A percentile compares a stretch with the other conserved stretches of the same genome.
phyloP scores from a whole-genome alignment of 1,140 invertebrate genomes.

The Oryctes rhinoceros region DNA sequence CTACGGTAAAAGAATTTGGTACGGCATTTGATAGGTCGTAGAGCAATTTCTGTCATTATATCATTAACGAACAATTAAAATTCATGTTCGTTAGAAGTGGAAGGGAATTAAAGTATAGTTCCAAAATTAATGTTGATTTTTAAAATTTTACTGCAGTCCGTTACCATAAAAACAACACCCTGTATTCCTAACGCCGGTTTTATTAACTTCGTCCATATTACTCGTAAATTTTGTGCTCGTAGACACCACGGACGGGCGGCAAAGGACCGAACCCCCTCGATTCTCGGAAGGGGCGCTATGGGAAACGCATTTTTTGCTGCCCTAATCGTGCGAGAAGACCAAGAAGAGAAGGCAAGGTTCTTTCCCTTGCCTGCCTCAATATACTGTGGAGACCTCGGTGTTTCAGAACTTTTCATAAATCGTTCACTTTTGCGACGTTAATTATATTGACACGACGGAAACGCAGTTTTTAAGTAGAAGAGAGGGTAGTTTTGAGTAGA shows the following conservation, averaged over 20 bases:
- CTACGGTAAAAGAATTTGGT: no score
- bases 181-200: no score
- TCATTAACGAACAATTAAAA: no score
- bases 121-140: no score
- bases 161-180: no score
- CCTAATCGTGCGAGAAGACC: not conserved
- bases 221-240: no score
- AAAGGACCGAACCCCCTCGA: not conserved
- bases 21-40: no score
- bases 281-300: slow-evolving; percentile 5
- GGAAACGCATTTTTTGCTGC: not conserved
- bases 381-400: not conserved
- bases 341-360: not conserved
- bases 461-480: not conserved
- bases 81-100: no score
- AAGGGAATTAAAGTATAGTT: no score
- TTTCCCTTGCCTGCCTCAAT: not conserved
- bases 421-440: slow-evolving; percentile 2
- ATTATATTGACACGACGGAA: not conserved
- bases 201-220: no score
- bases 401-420: not conserved
- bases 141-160: no score
- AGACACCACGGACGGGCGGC: not conserved
- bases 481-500: not conserved
- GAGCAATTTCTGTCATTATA: no score